Evolutionary conservation across 2,797 vertebrate genomes (phyloP), one percentile per base, ranked within the genome.

Genomic region (Danionella dracula): DNA sequence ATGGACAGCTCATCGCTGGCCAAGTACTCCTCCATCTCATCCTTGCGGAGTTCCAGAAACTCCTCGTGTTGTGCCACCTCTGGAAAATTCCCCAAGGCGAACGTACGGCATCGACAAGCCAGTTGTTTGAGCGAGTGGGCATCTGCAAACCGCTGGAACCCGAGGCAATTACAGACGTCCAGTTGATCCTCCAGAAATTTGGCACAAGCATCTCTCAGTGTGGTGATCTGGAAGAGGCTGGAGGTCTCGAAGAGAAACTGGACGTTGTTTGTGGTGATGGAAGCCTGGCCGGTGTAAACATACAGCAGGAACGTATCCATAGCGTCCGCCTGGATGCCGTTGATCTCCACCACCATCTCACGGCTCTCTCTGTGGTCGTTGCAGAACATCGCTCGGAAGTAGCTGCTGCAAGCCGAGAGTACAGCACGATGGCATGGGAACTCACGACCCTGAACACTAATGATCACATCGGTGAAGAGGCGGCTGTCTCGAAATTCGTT

Each of bases 371-470:
- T 83, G 74, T 97, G 95, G 78, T 99, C 95, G 0, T 98, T 98
- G 83, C 95, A 98, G 80, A 99, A 99, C 97, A 99, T 99, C 55
- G 97, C 96, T 73, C 93, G 90, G 84, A 99, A 99, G 85, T 99
- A 99, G 80, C 93, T 93, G 61, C 96, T 98, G 84, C 94, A 98
- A 51, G 96, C 95, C 0, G 96, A 98, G 55, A 99, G 94, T 17
- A 99, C 91, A 0, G 95, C 95, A 0, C 96, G 90, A 38, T 99
- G 97, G 87, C 97, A 99, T 6, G 94, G 96, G 68, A 99, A 99
- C 84, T 99, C 94, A 0, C 86, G 91, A 8, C 96, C 95, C 83
- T 99, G 93, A 69, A 98, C 97, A 1, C 94, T 95, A 83, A 99
- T 97, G 63, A 99, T 91, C 19, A 99, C 96, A 6, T 99, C 97